phyloP scores from a whole-genome alignment of 2,113 vertebrate genomes.

The Marcusenius ussheri region DNA sequence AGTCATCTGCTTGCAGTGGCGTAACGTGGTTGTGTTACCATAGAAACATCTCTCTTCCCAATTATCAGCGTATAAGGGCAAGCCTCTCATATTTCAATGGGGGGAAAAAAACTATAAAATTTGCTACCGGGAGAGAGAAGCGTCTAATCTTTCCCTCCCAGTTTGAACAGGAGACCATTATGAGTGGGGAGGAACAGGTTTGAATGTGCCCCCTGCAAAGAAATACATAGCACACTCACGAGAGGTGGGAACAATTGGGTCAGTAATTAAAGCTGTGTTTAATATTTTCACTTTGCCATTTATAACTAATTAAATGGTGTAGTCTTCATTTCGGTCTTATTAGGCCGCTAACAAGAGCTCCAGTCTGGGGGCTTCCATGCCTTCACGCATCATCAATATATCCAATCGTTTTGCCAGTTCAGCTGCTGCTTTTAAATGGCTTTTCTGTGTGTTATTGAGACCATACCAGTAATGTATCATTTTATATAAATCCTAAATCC shows the following conservation, averaged over 20 bases:
- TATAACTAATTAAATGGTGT: not conserved
- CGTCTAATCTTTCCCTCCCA: not conserved
- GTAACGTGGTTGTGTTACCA: slow-evolving; percentile 13
- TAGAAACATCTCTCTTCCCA: slow-evolving; percentile 8
- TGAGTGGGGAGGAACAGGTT: not conserved
- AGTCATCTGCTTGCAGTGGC: not conserved
- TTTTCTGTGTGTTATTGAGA: not conserved
- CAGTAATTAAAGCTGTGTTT: not conserved
- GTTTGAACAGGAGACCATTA: not conserved
- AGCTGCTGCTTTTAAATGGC: not conserved
- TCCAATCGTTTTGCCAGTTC: not conserved
- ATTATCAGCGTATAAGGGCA: slow-evolving; percentile 3
- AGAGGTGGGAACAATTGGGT: not conserved
- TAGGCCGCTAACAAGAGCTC: not conserved
- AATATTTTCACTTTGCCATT: not conserved
- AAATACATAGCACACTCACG: not conserved
- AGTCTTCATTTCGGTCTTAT: not conserved
- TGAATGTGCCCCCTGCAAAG: not conserved
- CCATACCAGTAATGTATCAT: not conserved
- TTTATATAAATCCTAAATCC: not conserved
- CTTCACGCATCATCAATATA: not conserved
- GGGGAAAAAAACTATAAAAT: not conserved
- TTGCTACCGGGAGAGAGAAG: not conserved
- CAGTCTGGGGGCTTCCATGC: not conserved
- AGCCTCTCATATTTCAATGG: not conserved